These are phyloP conservation scores for Calcarius ornatus DNA, from an alignment of 2,113 vertebrate genomes.

Conservation along the genomic window DNA sequence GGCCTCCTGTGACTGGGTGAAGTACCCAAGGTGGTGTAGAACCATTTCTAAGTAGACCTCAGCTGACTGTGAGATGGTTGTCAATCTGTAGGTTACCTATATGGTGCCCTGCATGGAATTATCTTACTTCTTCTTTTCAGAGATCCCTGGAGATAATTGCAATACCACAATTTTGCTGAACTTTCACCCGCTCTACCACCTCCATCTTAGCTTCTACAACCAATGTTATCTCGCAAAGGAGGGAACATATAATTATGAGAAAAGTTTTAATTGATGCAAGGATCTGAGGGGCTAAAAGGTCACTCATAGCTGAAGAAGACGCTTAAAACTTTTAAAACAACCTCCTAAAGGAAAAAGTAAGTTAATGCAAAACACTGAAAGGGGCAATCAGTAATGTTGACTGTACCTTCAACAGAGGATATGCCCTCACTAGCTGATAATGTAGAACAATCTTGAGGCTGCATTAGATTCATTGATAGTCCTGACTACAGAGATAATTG, in stretches of 20 bases:
- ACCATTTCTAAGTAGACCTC: background rate
- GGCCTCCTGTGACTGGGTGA: background rate
- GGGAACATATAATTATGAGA: background rate
- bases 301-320: background rate
- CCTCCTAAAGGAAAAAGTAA: background rate
- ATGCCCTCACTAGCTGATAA: slow-evolving; percentile 1
- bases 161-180: background rate
- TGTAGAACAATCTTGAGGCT: slow-evolving; percentile 11
- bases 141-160: background rate
- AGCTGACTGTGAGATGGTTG: background rate
- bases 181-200: background rate
- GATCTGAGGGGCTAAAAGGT: background rate
- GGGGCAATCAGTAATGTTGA: background rate
- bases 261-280: background rate
- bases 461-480: slow-evolving; percentile 35
- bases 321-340: background rate
- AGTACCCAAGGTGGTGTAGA: background rate
- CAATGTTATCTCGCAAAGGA: background rate
- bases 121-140: background rate
- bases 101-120: background rate
- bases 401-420: background rate
- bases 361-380: slow-evolving; percentile 31
- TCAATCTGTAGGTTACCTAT: background rate
- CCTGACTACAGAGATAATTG: slow-evolving; percentile 35
- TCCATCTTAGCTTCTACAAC: background rate